Percentiles rank a stretch among this genome's conserved stretches.
These are phyloP conservation scores for Spinus olivaceus DNA, from an alignment of 2,797 vertebrate species.

Conservation along the genomic window DNA sequence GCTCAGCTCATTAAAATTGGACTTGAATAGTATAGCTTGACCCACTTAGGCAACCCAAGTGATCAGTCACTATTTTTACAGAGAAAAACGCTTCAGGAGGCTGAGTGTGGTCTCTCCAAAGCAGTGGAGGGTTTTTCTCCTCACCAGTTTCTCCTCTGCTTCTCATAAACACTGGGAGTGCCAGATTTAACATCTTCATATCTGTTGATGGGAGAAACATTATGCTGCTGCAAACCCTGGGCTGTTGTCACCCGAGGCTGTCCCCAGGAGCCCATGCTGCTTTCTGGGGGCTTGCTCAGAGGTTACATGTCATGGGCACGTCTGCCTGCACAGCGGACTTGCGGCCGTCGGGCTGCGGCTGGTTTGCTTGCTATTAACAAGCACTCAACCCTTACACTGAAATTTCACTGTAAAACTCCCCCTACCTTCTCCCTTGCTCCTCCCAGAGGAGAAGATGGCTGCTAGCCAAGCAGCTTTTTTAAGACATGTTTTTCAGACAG, in stretches of 20 bases:
- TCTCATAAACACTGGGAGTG: neutral
- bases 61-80: neutral
- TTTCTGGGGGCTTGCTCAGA: neutral
- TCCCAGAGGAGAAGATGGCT: neutral
- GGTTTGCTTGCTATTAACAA: neutral
- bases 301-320: accelerated
- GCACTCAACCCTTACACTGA: neutral
- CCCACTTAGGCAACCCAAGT: neutral
- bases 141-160: neutral
- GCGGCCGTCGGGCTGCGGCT: accelerated
- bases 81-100: neutral
- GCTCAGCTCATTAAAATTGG: neutral
- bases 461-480: neutral
- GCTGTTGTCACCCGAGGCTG: neutral
- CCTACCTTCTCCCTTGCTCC: neutral
- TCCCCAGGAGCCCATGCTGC: neutral
- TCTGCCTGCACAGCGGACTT: neutral
- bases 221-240: neutral
- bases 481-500: neutral
- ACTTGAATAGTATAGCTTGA: neutral
- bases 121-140: neutral
- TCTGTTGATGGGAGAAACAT: neutral
- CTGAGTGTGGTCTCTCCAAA: neutral
- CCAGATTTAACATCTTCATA: neutral
- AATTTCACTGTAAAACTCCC: neutral